Conservation (phyloP, 2,888 invertebrate species). For the Agrenia bidenticulata region DNA sequence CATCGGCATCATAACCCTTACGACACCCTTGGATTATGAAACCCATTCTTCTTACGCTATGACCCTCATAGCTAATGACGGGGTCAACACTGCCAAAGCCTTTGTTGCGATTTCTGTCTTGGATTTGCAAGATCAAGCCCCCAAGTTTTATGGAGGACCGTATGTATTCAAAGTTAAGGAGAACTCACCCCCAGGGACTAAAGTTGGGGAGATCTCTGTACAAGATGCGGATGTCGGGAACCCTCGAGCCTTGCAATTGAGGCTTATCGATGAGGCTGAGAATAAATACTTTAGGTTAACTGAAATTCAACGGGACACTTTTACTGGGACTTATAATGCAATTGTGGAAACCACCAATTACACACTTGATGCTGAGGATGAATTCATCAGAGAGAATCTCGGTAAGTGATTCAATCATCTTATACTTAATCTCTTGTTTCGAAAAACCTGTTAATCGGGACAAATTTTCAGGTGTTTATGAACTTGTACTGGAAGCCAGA, state of each 20-base stretch:
- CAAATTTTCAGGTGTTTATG: slow-evolving; percentile 43
- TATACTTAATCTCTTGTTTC: too few relatives aligned
- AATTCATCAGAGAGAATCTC: slow-evolving; percentile 71
- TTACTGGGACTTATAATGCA: slow-evolving; percentile 57
- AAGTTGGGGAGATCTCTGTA: slow-evolving; percentile 62
- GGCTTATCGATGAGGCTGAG: slow-evolving; percentile 67
- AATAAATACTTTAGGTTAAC: slow-evolving; percentile 68
- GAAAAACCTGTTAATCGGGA: too few relatives aligned
- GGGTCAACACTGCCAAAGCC: slow-evolving; percentile 66
- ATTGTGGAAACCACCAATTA: slow-evolving; percentile 64
- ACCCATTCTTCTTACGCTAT: slow-evolving; percentile 71
- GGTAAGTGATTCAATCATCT: slow-evolving; percentile 57
- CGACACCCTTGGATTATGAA: slow-evolving; percentile 74
- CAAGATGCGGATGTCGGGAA: slow-evolving; percentile 80
- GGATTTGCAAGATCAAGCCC: slow-evolving; percentile 65
- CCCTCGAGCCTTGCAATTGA: slow-evolving; percentile 67
- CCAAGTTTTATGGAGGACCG: slow-evolving; percentile 60
- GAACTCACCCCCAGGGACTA: slow-evolving; percentile 68
- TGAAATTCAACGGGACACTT: slow-evolving; percentile 58
- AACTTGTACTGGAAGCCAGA: slow-evolving; percentile 50
- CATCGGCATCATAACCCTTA: slow-evolving; percentile 67
- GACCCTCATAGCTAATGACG: slow-evolving; percentile 68
- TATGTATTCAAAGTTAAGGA: slow-evolving; percentile 72
- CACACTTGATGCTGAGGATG: slow-evolving; percentile 73
- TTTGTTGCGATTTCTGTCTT: slow-evolving; percentile 72